Evolutionary conservation across 2,888 invertebrate genomes (phyloP).

Genomic region (Diarsia dahlii): DNA sequence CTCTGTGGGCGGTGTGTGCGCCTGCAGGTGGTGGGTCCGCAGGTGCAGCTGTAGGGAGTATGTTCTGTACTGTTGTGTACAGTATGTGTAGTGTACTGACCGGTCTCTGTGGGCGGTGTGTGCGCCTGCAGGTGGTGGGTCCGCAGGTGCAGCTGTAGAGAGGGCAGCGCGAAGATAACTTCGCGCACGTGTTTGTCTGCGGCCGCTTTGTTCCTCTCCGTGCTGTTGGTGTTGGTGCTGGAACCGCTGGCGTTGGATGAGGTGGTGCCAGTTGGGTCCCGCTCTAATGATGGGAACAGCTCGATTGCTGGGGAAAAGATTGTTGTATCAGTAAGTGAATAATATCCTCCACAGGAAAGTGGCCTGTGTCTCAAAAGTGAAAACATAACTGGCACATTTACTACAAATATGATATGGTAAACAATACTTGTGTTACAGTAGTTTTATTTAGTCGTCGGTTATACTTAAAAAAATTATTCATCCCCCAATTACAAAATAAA

Average conservation of each 20-base stretch:
- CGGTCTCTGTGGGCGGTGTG: constrained; percentile 92
- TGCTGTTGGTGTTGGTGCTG: constrained; percentile 88
- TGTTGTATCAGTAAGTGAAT: neutral
- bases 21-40: constrained; percentile 97
- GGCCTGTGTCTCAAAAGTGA: neutral
- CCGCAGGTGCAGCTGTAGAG: constrained; percentile 97
- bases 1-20: constrained; percentile 93
- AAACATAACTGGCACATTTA: neutral
- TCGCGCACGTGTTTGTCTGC: constrained; percentile 94
- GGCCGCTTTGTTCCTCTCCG: constrained; percentile 84
- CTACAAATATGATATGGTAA: neutral
- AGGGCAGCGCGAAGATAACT: constrained; percentile 99
- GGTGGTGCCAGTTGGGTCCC: constrained; percentile 85
- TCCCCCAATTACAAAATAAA: too few species aligned
- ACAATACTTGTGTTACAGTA: neutral
- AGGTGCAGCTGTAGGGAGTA: constrained; percentile 97
- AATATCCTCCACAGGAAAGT: neutral
- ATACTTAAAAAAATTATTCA: neutral
- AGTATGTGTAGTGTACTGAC: constrained; percentile 58
- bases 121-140: constrained; percentile 97
- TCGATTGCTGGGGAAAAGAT: constrained; percentile 93
- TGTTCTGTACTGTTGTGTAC: constrained; percentile 74
- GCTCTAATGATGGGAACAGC: constrained; percentile 96
- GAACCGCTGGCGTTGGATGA: constrained; percentile 83
- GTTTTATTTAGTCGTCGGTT: neutral